Percentiles rank a stretch among this genome's conserved stretches.
Evolutionary conservation across 2,888 invertebrate species (phyloP).

Genomic region (Nemotelus nigrinus): DNA sequence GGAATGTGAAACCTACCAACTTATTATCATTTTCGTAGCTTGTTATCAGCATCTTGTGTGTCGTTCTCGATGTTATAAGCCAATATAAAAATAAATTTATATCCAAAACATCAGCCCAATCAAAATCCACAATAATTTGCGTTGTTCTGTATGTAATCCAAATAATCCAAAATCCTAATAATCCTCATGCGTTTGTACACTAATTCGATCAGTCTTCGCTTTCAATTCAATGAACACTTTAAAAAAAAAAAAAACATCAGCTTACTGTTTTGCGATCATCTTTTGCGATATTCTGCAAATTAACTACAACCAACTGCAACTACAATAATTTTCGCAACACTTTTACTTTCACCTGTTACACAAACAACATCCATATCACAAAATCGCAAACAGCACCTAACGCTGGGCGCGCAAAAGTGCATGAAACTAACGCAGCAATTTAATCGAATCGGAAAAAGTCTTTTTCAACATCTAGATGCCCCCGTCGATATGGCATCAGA

Average conservation of each 20-base stretch:
- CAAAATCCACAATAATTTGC: not conserved
- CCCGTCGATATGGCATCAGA: not conserved
- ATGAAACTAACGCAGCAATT: not conserved
- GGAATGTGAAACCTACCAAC: conserved; percentile 20
- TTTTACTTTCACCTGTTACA: conserved; percentile 44
- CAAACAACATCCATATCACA: conserved; percentile 26
- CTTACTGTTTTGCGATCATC: no score
- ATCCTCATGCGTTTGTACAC: no score
- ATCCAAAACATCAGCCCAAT: conserved; percentile 36
- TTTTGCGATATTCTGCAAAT: no score
- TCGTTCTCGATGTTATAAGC: not conserved
- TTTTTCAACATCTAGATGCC: not conserved
- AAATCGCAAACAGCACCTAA: conserved; percentile 1
- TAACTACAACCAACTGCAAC: not conserved
- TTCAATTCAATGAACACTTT: no score
- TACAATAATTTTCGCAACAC: conserved; percentile 20
- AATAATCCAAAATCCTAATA: not conserved
- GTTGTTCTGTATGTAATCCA: conserved; percentile 18
- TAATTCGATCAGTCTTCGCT: no score
- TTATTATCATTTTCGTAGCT: conserved; percentile 39
- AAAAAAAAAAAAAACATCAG: no score
- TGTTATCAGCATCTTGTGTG: conserved; percentile 38
- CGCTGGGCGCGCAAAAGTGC: not conserved
- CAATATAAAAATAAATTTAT: conserved; percentile 35
- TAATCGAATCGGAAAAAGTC: no score